Conservation (phyloP, 37 sponge, comb jelly and placozoan genomes). For the Sycon ciliatum region DNA sequence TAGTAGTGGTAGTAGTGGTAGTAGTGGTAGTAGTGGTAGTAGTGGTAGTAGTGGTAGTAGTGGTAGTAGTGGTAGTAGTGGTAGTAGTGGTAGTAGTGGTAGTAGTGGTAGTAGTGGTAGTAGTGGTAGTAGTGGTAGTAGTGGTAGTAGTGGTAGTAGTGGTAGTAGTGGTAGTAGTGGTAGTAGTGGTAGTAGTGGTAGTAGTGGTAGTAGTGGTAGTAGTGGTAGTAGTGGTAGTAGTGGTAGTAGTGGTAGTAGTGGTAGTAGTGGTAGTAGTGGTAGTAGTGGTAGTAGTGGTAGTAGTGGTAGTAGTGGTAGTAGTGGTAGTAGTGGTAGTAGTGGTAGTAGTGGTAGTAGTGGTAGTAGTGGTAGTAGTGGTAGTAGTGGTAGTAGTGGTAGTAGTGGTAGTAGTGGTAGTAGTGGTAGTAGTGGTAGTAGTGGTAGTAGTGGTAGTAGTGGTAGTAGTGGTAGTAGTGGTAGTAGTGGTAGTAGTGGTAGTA, state of each 20-base stretch:
- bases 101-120: slow-evolving; percentile 9
- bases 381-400: slow-evolving; percentile 9
- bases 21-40: slow-evolving; percentile 9
- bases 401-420: slow-evolving; percentile 9
- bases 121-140: slow-evolving; percentile 8
- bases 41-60: slow-evolving; percentile 9
- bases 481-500: slow-evolving; percentile 8
- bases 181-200: slow-evolving; percentile 8
- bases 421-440: slow-evolving; percentile 9
- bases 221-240: slow-evolving; percentile 9
- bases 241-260: slow-evolving; percentile 9
- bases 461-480: slow-evolving; percentile 9
- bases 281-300: slow-evolving; percentile 9
- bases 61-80: slow-evolving; percentile 9
- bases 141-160: slow-evolving; percentile 9
- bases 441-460: slow-evolving; percentile 9
- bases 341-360: slow-evolving; percentile 9
- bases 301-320: slow-evolving; percentile 8
- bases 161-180: slow-evolving; percentile 9
- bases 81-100: slow-evolving; percentile 9
- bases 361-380: slow-evolving; percentile 8
- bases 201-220: slow-evolving; percentile 9
- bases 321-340: slow-evolving; percentile 9
- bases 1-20: slow-evolving; percentile 8
- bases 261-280: slow-evolving; percentile 9